These are phyloP conservation scores for Drosophila kurseongensis DNA, from an alignment of 1,140 invertebrate genomes.

Conservation along the genomic window DNA sequence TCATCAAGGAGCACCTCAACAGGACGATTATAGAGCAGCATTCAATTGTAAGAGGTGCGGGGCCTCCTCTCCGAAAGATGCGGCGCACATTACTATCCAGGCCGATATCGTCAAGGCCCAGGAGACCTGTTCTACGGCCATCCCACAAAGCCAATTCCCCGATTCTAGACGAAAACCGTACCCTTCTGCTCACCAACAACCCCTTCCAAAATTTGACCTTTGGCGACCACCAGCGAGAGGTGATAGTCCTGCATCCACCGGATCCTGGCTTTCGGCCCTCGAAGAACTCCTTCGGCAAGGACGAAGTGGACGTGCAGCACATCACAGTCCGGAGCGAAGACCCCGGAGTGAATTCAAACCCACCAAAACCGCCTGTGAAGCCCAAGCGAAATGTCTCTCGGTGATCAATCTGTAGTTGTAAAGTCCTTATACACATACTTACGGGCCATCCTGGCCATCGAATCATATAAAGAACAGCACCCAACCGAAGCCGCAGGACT, in stretches of 20 bases:
- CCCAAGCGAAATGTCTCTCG: conserved; percentile 6
- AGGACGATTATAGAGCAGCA: not conserved
- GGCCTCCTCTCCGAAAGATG: not conserved
- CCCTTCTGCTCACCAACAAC: conserved; percentile 13
- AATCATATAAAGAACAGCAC: conserved; percentile 35
- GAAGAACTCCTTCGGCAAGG: conserved; percentile 42
- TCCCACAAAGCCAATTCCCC: conserved; percentile 1
- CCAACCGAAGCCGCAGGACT: conserved; percentile 39
- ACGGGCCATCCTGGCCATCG: not conserved
- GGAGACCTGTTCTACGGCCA: conserved; percentile 9
- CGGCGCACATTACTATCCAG: not conserved
- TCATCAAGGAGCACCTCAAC: conserved; percentile 34
- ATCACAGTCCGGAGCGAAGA: conserved; percentile 2
- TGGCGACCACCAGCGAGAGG: conserved; percentile 7
- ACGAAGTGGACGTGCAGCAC: conserved; percentile 10
- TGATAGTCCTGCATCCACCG: conserved; percentile 58
- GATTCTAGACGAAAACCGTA: conserved; percentile 2
- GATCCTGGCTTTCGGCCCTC: conserved; percentile 40
- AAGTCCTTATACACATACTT: conserved; percentile 37
- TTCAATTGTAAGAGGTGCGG: not conserved
- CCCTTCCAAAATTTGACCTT: conserved; percentile 17
- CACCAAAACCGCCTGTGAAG: conserved; percentile 22
- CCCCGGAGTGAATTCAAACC: not conserved
- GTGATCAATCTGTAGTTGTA: conserved; percentile 32
- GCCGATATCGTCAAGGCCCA: not conserved